These are phyloP conservation scores for Dendroctonus valens DNA, from an alignment of 1,140 invertebrate species.

Conservation along the genomic window DNA sequence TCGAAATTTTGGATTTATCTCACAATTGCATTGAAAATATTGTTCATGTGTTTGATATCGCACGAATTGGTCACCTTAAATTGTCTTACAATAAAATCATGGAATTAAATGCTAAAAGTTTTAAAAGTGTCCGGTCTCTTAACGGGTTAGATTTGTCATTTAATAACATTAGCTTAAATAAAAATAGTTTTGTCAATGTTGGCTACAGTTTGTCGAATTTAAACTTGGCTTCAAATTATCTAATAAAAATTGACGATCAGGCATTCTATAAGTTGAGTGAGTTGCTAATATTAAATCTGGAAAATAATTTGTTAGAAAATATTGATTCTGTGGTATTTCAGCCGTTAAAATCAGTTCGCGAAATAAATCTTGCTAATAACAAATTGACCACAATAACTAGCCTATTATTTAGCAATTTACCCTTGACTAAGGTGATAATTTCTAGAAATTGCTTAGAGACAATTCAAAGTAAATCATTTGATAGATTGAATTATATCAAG, in stretches of 20 bases:
- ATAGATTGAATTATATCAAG: not conserved
- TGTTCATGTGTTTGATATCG: not conserved
- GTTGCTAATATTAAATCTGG: conserved; percentile 5
- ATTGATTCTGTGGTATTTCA: conserved; percentile 1
- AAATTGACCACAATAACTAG: conserved; percentile 1
- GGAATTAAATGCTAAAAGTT: conserved; percentile 9
- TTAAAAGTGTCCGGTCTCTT: not conserved
- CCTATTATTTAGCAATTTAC: not conserved
- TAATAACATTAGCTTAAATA: conserved; percentile 13
- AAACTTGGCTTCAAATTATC: conserved; percentile 7
- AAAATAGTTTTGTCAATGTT: conserved; percentile 5
- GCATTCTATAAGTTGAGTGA: not conserved
- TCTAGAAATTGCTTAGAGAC: not conserved
- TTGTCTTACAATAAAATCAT: conserved; percentile 4
- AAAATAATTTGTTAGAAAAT: conserved; percentile 6
- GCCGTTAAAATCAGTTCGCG: not conserved
- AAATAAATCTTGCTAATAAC: conserved; percentile 14
- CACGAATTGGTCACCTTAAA: not conserved
- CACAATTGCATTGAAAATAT: conserved; percentile 3
- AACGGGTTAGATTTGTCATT: conserved; percentile 4
- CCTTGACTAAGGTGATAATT: not conserved
- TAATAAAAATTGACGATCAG: not conserved
- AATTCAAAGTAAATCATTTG: conserved; percentile 8
- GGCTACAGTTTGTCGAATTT: conserved; percentile 1
- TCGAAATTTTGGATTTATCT: conserved; percentile 4